Percentiles rank a stretch among this genome's conserved stretches.
Conservation (phyloP, 2,113 vertebrate genomes). For the Apteryx owenii region DNA sequence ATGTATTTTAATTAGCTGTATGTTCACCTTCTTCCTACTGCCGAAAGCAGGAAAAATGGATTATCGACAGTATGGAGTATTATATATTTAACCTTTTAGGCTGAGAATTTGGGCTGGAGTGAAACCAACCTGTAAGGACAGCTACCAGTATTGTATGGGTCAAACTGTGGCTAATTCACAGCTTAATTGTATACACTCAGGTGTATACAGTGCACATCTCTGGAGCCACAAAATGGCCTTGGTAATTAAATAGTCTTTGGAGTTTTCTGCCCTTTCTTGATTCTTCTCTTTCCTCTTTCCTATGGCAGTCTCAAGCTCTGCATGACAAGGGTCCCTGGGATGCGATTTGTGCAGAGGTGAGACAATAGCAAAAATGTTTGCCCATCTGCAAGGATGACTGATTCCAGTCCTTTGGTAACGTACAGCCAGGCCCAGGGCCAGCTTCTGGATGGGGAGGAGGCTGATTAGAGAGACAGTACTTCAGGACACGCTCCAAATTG, state of each 20-base stretch:
- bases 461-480: neutral
- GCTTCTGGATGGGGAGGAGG: neutral
- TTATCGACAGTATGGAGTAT: slow-evolving; percentile 53
- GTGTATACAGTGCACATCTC: neutral
- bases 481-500: neutral
- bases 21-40: slow-evolving; percentile 62
- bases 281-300: neutral
- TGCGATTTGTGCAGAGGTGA: neutral
- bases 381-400: neutral
- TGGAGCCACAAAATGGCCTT: neutral
- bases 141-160: slow-evolving; percentile 47
- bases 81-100: slow-evolving; percentile 73
- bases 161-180: slow-evolving; percentile 48
- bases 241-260: neutral
- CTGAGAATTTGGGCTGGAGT: slow-evolving; percentile 45
- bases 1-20: slow-evolving; percentile 72
- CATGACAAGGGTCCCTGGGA: neutral
- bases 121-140: slow-evolving; percentile 62
- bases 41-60: slow-evolving; percentile 63
- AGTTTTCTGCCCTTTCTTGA: neutral
- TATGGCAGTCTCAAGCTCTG: neutral
- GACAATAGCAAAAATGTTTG: neutral
- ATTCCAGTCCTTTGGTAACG: neutral
- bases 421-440: neutral
- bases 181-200: neutral